Conservation (phyloP, 2,888 invertebrate genomes). For the Leucophenga montana region DNA sequence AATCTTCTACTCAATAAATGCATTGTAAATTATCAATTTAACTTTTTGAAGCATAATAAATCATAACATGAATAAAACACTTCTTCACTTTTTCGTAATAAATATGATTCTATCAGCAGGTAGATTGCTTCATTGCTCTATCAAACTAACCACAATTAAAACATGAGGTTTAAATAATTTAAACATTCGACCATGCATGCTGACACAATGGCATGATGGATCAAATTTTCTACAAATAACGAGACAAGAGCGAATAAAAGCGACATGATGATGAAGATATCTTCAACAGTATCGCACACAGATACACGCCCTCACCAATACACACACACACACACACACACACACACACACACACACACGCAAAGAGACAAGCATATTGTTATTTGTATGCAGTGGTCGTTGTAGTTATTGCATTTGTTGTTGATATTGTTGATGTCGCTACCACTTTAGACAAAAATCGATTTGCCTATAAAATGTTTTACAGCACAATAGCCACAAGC, state of each 20-base stretch:
- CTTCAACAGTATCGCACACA: slow-evolving; percentile 30
- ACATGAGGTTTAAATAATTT: slow-evolving; percentile 4
- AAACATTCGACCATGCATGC: slow-evolving; percentile 6
- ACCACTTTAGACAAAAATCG: slow-evolving; percentile 65
- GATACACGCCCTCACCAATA: neutral
- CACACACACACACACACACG: neutral
- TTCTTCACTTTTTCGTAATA: too few relatives aligned
- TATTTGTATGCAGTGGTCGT: slow-evolving; percentile 49
- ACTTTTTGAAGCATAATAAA: too few relatives aligned
- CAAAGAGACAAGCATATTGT: slow-evolving; percentile 38
- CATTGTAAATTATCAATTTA: too few relatives aligned
- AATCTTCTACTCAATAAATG: too few relatives aligned
- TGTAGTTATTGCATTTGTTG: slow-evolving; percentile 49
- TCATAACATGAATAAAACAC: too few relatives aligned
- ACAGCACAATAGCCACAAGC: slow-evolving; percentile 46
- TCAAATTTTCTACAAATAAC: slow-evolving; percentile 10
- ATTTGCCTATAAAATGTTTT: slow-evolving; percentile 68
- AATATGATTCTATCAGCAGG: too few relatives aligned
- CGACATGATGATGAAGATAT: slow-evolving; percentile 21
- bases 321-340: neutral
- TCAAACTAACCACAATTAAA: too few relatives aligned
- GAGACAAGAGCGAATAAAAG: neutral
- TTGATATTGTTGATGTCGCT: slow-evolving; percentile 54
- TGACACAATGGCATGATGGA: slow-evolving; percentile 2
- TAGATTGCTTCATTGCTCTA: too few relatives aligned